phyloP scores from a whole-genome alignment of 2,113 vertebrate species.

The Gambusia affinis region DNA sequence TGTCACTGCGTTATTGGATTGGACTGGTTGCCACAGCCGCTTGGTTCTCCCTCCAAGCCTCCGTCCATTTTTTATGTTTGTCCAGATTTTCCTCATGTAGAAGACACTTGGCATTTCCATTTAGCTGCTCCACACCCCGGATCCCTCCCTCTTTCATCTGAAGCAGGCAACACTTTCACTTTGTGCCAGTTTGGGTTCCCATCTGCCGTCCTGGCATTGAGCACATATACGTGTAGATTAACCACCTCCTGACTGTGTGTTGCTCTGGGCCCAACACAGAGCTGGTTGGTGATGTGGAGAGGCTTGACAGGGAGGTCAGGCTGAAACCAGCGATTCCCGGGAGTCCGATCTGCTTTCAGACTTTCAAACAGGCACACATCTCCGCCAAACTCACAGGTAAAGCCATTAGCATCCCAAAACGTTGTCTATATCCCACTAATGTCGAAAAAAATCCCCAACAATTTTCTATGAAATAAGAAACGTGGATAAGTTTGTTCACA shows the following conservation, averaged over 20 bases:
- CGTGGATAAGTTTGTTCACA: no score
- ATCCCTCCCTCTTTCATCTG: constrained; percentile 31
- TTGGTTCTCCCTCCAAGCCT: constrained; percentile 17
- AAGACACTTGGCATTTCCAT: constrained; percentile 43
- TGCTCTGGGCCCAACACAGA: constrained; percentile 33
- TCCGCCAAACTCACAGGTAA: constrained; percentile 32
- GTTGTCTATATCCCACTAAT: no score
- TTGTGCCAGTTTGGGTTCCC: constrained; percentile 54
- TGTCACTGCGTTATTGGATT: constrained; percentile 13
- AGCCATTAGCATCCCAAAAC: neutral
- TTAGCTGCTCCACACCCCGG: constrained; percentile 21
- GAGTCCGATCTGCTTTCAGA: neutral
- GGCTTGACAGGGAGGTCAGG: constrained; percentile 26
- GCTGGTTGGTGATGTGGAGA: neutral
- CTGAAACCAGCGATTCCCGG: constrained; percentile 23
- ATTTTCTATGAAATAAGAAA: no score
- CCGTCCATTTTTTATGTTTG: constrained; percentile 2
- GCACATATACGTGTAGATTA: constrained; percentile 52
- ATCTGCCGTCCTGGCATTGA: constrained; percentile 72
- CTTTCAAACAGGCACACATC: neutral
- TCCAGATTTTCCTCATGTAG: constrained; percentile 31
- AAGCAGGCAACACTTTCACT: constrained; percentile 58
- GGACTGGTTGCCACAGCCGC: neutral
- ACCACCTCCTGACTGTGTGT: constrained; percentile 41
- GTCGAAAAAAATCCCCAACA: no score